These are phyloP conservation scores for Phylloscopus trochiloides DNA, from an alignment of 2,113 vertebrate species.

Conservation along the genomic window DNA sequence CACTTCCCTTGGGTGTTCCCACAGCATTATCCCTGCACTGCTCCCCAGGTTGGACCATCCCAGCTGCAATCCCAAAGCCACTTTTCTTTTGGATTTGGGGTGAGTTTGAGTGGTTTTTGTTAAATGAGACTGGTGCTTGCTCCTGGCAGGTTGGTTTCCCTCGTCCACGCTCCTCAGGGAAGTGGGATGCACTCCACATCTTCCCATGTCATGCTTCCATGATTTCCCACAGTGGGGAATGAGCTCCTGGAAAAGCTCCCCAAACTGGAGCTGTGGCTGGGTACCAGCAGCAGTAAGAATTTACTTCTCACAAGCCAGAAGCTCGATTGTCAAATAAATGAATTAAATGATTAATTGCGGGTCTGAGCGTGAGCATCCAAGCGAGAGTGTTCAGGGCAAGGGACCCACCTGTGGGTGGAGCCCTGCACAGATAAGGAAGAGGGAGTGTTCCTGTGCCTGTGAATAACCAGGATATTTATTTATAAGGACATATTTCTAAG, in stretches of 20 bases:
- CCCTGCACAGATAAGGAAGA: not conserved
- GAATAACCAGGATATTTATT: not conserved
- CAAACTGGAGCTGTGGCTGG: not conserved
- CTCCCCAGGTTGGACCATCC: not conserved
- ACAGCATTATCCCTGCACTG: not conserved
- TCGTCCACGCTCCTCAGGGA: accelerated
- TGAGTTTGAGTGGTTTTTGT: not conserved
- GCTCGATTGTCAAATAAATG: not conserved
- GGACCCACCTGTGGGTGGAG: not conserved
- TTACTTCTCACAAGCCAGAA: not conserved
- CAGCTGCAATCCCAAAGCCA: not conserved
- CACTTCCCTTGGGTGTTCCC: not conserved
- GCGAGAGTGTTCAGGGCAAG: not conserved
- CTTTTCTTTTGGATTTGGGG: not conserved
- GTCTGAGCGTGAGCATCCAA: not conserved
- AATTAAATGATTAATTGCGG: not conserved
- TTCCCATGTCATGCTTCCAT: accelerated
- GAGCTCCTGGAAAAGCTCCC: not conserved
- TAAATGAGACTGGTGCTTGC: not conserved
- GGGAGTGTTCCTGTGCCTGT: accelerated
- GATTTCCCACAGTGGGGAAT: not conserved
- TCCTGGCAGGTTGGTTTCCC: not conserved
- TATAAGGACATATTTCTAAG: too few relatives aligned
- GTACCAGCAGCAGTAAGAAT: not conserved
- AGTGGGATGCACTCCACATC: accelerated